Evolutionary conservation across 1,140 invertebrate genomes (phyloP), one percentile per base, ranked within the genome.

Genomic region (Nylanderia fulva): DNA sequence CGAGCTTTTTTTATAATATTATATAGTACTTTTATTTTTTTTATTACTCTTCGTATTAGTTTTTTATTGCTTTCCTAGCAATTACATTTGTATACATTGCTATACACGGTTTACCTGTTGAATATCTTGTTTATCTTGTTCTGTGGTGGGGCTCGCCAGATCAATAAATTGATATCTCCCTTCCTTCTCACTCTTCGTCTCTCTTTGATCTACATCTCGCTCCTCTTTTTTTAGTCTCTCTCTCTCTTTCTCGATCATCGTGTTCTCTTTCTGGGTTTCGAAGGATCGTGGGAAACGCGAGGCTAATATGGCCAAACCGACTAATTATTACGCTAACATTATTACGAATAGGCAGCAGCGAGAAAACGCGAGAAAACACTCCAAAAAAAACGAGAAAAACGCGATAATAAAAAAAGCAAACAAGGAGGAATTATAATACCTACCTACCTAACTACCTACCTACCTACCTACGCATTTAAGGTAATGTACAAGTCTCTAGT

Each of bases 401-500:
- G 45, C 33, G 33, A 77, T 48, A 68, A 66, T 84, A 71, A 61
- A 60, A 69, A 84, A 83, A 69, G 66, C 36, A 82, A 68, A 85
- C 61, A 29, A 76, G 54, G 86, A 82, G 66, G 77, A 60, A 82
- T 82, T 84, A 90, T 92, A 92, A 1, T 33, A 33, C 45, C 45
- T 48, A 48, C 15, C 42, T 45, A 45, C 88, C 86, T 92, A 92
- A 1, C 29, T 33, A 33, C 45, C 45, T 48, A 48, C 15, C 42
- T 45, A 45, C 88, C 86, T 92, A 92, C 91, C 86, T 91, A 90
- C 52, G 90, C 91, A 92, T 91, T 92, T 92, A 92, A 91, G 91
- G 90, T 92, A 92, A 90, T 89, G 91, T 92, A 92, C 91, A 92
- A 92, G 91, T 91, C 89, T 92, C 92, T 92, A 92, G 92, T 92